A percentile compares a stretch with the other conserved stretches of the same genome.
These are phyloP conservation scores for Seriola quinqueradiata DNA, from an alignment of 2,113 vertebrate genomes.

Conservation along the genomic window DNA sequence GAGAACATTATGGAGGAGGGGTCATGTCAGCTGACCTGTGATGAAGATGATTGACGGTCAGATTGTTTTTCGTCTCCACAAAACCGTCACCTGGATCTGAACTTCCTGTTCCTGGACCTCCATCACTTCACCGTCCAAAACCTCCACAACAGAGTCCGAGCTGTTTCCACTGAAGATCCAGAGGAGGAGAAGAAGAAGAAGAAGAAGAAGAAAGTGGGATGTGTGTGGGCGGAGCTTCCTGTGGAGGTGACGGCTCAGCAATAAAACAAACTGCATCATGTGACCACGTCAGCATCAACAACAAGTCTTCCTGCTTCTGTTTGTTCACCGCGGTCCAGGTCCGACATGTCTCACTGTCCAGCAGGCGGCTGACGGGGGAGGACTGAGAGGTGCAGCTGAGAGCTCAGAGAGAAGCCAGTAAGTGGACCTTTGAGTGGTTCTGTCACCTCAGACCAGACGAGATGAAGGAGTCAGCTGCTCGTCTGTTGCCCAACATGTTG, in stretches of 20 bases:
- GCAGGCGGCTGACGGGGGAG: no score
- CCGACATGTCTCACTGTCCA: no score
- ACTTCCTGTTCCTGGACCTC: constrained; percentile 28
- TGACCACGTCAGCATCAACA: constrained; percentile 43
- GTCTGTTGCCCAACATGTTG: constrained; percentile 15
- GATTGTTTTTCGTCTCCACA: background rate
- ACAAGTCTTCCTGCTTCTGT: constrained; percentile 81
- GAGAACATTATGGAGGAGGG: background rate
- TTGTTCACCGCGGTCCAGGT: constrained; percentile 9
- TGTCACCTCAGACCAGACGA: background rate
- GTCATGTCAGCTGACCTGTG: background rate
- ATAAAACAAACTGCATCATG: constrained; percentile 68
- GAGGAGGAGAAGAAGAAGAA: constrained; percentile 27
- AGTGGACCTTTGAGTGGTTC: background rate
- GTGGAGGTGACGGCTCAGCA: constrained; percentile 55
- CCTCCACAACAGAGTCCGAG: background rate
- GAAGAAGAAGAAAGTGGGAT: constrained; percentile 31
- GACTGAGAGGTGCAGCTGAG: background rate
- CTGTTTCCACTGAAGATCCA: background rate
- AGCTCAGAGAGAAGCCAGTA: constrained; percentile 2
- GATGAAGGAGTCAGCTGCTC: background rate
- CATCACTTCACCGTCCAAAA: background rate
- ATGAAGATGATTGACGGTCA: background rate
- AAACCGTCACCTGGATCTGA: constrained; percentile 10
- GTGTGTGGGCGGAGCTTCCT: constrained; percentile 48